Base-by-base conservation (phyloP, 1,140 invertebrate genomes). In the Zeugodacus cucurbitae region DNA sequence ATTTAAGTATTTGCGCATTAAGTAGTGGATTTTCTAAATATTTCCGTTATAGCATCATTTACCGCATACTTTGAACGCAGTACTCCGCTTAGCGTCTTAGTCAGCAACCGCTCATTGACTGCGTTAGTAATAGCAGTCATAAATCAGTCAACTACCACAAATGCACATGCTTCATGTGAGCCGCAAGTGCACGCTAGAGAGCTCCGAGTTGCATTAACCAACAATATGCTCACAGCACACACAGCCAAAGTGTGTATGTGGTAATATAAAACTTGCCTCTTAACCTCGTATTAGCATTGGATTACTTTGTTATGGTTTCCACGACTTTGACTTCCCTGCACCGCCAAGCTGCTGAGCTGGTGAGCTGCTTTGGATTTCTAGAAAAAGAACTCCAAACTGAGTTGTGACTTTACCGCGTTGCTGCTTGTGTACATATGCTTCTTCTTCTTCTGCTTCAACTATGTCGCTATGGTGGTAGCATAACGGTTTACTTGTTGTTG, bases 231-330 rank as follows among this genome's bases (percentile, higher is more conserved):
- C 14, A 34, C 10, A 26, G n/a, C 29, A 32, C 64, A 67, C 34
- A 67, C 29, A 67, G 4, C 2, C 6, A 62, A 26, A n/a, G 22
- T 59, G 58, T 62, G 32, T 74, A 17, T 74, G 67, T 37, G 67
- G 32, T 22, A 37, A 37, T 82, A 82, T 82, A 29, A 82, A 82
- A 82, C 41, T 82, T 48, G 74, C 41, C 37, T 82, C 74, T 82
- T 82, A 82, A 82, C 74, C 74, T 82, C 74, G 74, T 82, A 82
- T 82, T 82, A 82, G 74, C 74, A 34, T 82, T 82, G 74, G 74
- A 82, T 82, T 82, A 82, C 74, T 48, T 82, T 82, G 74, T 82
- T 82, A 82, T 82, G 74, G 74, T 8, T 82, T 82, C 74, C 48
- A 41, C 26, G 74, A 82, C 74, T 82, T 82, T 54, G 74, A 82